A percentile compares a stretch with the other conserved stretches of the same genome.
phyloP scores from a whole-genome alignment of 2,888 invertebrate species.

The Pedicia rivosa region DNA sequence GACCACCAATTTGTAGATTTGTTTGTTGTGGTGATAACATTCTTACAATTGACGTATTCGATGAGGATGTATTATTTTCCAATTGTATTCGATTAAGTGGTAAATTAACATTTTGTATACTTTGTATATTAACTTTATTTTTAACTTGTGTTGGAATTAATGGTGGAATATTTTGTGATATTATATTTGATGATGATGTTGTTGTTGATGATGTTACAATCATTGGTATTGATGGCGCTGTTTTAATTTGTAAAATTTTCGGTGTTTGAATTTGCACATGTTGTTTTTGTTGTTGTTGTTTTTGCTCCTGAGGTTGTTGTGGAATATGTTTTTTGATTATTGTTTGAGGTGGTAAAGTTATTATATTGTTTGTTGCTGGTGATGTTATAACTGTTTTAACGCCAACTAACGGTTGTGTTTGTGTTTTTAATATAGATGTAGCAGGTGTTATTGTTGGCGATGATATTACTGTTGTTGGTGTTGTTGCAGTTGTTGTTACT shows the following conservation, averaged over 20 bases:
- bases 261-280: slow-evolving; percentile 16
- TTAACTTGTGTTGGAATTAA: slow-evolving; percentile 24
- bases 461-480: background rate
- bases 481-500: slow-evolving; percentile 1
- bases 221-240: slow-evolving; percentile 24
- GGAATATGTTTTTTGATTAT: slow-evolving; percentile 21
- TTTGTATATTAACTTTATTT: slow-evolving; percentile 15
- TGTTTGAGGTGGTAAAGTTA: slow-evolving; percentile 13
- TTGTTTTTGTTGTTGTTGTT: slow-evolving; percentile 14
- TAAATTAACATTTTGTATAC: slow-evolving; percentile 29
- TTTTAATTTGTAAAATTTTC: slow-evolving; percentile 27
- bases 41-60: slow-evolving; percentile 1
- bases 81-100: slow-evolving; percentile 13
- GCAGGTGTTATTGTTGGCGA: slow-evolving; percentile 5
- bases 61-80: slow-evolving; percentile 4
- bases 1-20: slow-evolving; percentile 20
- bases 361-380: slow-evolving; percentile 1
- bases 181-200: background rate
- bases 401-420: slow-evolving; percentile 14
- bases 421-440: slow-evolving; percentile 10
- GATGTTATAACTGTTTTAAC: slow-evolving; percentile 26
- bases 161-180: slow-evolving; percentile 23
- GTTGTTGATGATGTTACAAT: slow-evolving; percentile 24
- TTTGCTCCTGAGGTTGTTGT: slow-evolving; percentile 16
- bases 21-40: background rate